These are phyloP conservation scores for Nannoperca australis DNA, from an alignment of 2,797 vertebrate genomes.

Conservation along the genomic window DNA sequence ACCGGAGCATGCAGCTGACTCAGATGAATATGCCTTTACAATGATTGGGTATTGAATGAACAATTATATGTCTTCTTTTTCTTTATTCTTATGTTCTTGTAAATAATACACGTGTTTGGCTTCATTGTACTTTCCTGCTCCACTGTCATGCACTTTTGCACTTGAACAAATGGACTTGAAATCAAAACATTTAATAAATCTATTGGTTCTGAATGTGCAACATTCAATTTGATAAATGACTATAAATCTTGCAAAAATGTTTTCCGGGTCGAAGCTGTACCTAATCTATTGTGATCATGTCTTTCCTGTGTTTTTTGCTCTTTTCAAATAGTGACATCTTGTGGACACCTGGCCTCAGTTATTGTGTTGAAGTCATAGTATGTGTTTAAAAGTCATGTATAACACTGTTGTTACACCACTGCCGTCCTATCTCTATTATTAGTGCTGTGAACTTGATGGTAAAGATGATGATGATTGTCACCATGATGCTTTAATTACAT, in stretches of 20 bases:
- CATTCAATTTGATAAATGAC: conserved; percentile 6
- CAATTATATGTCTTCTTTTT: conserved; percentile 79
- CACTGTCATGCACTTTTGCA: conserved; percentile 49
- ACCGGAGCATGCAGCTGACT: conserved; percentile 88
- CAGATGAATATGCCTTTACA: conserved; percentile 86
- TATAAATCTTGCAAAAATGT: conserved; percentile 8
- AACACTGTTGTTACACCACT: background rate
- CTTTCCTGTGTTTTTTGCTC: conserved; percentile 37
- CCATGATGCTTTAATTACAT: background rate
- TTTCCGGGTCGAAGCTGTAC: conserved; percentile 11
- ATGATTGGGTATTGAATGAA: conserved; percentile 84
- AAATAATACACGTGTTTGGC: conserved; percentile 59
- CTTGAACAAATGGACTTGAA: conserved; percentile 16
- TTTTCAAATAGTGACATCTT: conserved; percentile 83
- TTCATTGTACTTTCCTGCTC: conserved; percentile 57
- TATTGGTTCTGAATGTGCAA: background rate
- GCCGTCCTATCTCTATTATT: background rate
- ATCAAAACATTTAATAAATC: background rate
- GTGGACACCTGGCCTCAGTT: conserved; percentile 67
- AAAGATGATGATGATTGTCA: background rate
- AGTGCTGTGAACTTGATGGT: background rate
- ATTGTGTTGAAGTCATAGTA: conserved; percentile 4
- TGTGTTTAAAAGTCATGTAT: background rate
- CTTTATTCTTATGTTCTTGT: conserved; percentile 51
- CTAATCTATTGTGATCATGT: conserved; percentile 7